Conservation (phyloP, 2,888 invertebrate species). For the Phortica okadai region DNA sequence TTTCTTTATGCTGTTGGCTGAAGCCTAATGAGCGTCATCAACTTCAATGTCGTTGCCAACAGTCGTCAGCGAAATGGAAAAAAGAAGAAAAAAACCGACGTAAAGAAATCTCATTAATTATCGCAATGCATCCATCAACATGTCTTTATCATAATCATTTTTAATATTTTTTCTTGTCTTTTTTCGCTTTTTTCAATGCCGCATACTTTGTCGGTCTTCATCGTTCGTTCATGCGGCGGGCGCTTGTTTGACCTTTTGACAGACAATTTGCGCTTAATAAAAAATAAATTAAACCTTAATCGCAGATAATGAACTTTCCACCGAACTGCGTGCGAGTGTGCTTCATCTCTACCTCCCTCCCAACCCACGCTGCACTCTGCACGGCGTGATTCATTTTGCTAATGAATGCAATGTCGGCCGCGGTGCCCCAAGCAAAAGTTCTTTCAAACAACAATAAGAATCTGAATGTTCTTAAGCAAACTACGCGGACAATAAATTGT, state of each 20-base stretch:
- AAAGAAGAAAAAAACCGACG: background rate
- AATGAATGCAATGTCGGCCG: background rate
- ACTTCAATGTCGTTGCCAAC: background rate
- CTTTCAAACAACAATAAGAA: too few species aligned
- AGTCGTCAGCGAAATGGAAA: background rate
- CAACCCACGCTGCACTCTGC: background rate
- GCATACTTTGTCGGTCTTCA: background rate
- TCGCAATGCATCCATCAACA: background rate
- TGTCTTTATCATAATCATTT: background rate
- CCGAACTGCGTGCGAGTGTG: background rate
- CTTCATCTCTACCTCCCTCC: background rate
- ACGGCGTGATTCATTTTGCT: background rate
- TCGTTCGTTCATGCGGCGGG: background rate
- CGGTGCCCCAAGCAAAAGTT: too few species aligned
- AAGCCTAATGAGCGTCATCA: background rate
- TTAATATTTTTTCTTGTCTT: background rate
- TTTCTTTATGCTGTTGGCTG: background rate
- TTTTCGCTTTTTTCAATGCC: background rate
- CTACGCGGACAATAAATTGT: too few species aligned
- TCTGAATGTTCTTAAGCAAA: too few species aligned
- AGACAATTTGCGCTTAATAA: slow-evolving; percentile 45
- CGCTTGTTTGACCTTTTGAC: slow-evolving; percentile 45
- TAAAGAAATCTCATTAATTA: background rate
- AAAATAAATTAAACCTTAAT: slow-evolving; percentile 36
- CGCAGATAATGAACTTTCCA: slow-evolving; percentile 25